phyloP scores from a whole-genome alignment of 1,140 invertebrate genomes.

The Neotoxoptera formosana region DNA sequence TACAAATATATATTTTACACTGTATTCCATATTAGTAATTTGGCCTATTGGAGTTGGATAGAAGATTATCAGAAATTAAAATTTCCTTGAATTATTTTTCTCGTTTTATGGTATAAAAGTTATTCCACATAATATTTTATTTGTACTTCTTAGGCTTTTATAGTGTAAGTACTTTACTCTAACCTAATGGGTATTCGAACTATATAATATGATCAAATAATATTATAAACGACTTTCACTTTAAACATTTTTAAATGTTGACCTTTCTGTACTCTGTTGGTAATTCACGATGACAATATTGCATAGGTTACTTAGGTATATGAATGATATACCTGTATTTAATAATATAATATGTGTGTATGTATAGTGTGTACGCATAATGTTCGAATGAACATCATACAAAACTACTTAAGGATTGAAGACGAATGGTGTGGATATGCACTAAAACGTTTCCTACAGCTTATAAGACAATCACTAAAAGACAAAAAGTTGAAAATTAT shows the following conservation, averaged over 20 bases:
- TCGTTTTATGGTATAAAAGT: neutral
- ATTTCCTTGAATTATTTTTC: neutral
- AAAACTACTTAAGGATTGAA: neutral
- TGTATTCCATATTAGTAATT: neutral
- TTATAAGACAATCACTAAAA: neutral
- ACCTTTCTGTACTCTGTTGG: neutral
- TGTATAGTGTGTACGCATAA: neutral
- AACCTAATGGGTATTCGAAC: constrained; percentile 24
- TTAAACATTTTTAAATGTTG: constrained; percentile 33
- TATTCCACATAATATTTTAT: neutral
- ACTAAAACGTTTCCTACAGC: neutral
- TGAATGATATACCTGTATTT: neutral
- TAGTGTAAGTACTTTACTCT: neutral
- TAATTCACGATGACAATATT: neutral
- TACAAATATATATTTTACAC: neutral
- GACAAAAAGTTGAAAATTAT: neutral
- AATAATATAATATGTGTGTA: neutral
- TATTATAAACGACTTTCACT: constrained; percentile 24
- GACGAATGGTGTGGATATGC: neutral
- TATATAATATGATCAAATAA: constrained; percentile 13
- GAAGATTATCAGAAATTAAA: neutral
- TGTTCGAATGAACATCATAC: neutral
- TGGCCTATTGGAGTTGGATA: neutral
- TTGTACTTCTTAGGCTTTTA: neutral
- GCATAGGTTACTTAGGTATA: neutral